Percentiles rank a stretch among this genome's conserved stretches.
phyloP scores from a whole-genome alignment of 2,113 vertebrate species.

The Hemiprocne comata region DNA sequence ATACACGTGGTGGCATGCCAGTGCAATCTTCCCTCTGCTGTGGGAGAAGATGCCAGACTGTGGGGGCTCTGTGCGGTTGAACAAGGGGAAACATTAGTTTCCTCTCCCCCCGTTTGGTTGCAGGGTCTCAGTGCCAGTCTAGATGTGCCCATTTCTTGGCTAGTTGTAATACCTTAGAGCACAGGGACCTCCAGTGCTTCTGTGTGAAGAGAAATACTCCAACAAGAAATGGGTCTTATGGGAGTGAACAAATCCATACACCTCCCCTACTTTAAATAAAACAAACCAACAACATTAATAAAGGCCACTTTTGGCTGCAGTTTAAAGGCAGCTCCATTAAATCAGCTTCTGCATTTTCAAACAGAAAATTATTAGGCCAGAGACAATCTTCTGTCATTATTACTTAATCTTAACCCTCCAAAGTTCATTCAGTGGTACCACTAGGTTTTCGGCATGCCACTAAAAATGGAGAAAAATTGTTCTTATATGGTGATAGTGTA shows the following conservation, averaged over 20 bases:
- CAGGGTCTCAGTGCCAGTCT: background rate
- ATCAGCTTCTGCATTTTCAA: conserved; percentile 42
- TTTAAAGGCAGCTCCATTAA: conserved; percentile 17
- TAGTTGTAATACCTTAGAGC: background rate
- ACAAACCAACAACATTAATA: background rate
- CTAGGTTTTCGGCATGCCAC: conserved; percentile 8
- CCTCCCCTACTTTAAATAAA: background rate
- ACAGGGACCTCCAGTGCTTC: background rate
- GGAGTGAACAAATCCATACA: background rate
- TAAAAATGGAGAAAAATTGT: conserved; percentile 43
- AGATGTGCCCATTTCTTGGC: background rate
- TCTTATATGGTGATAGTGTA: conserved; percentile 57
- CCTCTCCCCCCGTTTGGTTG: background rate
- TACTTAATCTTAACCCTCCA: conserved; percentile 39
- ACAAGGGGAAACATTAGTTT: background rate
- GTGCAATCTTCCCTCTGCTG: background rate
- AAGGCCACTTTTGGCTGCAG: background rate
- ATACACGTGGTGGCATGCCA: background rate
- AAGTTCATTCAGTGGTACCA: conserved; percentile 21
- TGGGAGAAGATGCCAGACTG: background rate
- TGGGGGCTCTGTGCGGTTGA: background rate
- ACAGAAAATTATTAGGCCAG: conserved; percentile 3
- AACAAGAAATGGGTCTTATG: background rate
- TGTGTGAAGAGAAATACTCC: background rate
- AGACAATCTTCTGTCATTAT: conserved; percentile 53